Base-by-base conservation (phyloP, 2,888 invertebrate species). In the Halocaridina rubra region DNA sequence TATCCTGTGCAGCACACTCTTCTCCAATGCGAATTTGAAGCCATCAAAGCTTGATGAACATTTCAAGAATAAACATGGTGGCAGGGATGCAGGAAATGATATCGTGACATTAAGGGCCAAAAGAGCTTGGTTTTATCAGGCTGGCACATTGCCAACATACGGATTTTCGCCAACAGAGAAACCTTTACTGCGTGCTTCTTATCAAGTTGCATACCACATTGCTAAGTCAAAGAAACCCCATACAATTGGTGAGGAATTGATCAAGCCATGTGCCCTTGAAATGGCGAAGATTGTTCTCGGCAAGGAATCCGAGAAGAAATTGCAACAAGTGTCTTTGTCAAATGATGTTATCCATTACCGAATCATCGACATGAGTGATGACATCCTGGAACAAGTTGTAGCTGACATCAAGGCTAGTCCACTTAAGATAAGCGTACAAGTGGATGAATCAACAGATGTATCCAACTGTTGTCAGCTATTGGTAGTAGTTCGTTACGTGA, bases 391-490 rank as follows among this genome's bases (percentile, higher is more conserved):
- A 19, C 77, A 77, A 61, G 32, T 61, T 30, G 59, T 77, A 22
- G 27, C 77, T 59, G 77, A 77, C 30, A 77, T 77, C 27, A 77
- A 77, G 59, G 77, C 3, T n/a, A 24, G 53, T 8, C 30, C 8
- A 64, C 13, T 16, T 19, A 2, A 27, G 27, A 76, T 53, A n/a
- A 39, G 53, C 75, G 57, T 57, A 24, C 77, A 59, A 61, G 77
- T 77, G 77, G 59, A 77, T 59, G 77, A 77, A 59, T 77, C 61
- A 77, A 30, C 77, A 59, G 77, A 77, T 77, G 61, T 77, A 1
- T 59, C 61, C 30, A 77, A 59, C 59, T 13, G 27, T 59, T 59
- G 30, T 77, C 77, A 77, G 59, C 59, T 77, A 59, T 7, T 77
- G 57, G 61, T 46, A 7, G 19, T 53, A 22, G 77, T 77, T 30